Evolutionary conservation across 2,888 invertebrate genomes (phyloP), one percentile per base, ranked within the genome.

Genomic region (Noctua fimbriata): DNA sequence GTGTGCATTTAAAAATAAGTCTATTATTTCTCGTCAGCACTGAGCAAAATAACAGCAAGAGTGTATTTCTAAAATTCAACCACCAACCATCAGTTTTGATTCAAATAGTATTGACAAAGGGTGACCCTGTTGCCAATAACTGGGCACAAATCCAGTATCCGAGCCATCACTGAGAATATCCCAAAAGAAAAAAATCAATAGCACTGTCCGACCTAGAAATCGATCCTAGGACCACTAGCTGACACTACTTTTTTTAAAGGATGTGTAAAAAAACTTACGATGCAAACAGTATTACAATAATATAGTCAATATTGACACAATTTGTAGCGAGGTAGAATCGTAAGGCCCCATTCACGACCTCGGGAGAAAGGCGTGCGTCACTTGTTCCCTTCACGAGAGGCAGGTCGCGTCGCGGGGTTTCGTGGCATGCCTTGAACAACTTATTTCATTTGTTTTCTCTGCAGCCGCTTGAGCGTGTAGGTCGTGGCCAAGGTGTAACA

Each of bases 281-380:
- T 49, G 67, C 24, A 36, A 78, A 49, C 10, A 24, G 21, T 52
- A 16, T n/a, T 21, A n/a, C n/a, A 69, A 63, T 65, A 41, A 65
- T 58, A 41, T 41, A 36, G 58, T 76, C 24, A 82, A 69, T 72
- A 73, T 82, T 83, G 63, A 69, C 49, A n/a, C 24, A 36, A 44
- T 67, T n/a, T 49, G n/a, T 49, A 21, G 52, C 58, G 32, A 55
- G 24, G 65, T 65, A 12, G 36, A 7, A 58, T 14, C 18, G 18
- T 41, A 24, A 65, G 36, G 63, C 10, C 32, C 9, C 18, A 10
- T 6, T 5, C n/a, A n/a, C 66, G 41, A 67, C 66, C 6, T n/a
- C 41, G 16, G 41, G n/a, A 4, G 16, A 28, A n/a, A 14, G 9
- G 63, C 32, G 41, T n/a, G 32, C 10, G 63, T 63, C 21, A 36